Evolutionary conservation across 2,113 vertebrate species (phyloP), one percentile per base, ranked within the genome.

Genomic region (Megaleporinus macrocephalus): DNA sequence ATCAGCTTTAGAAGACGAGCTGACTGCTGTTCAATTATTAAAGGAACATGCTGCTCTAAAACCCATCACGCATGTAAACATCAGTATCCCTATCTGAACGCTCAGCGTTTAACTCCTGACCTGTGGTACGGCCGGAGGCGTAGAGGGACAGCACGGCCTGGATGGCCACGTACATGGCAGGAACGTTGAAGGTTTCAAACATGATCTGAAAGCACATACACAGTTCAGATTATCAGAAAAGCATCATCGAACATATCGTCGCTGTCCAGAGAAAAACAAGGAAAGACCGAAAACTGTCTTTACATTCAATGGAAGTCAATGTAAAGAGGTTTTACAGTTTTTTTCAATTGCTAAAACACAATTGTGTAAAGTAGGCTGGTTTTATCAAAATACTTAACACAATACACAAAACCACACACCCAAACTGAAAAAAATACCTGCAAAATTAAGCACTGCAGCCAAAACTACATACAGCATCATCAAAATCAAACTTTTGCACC

Each of bases 111-210:
- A n/a, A 5, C 36, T 36, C 36, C 95, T 95, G 90, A 97, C 96
- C 96, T 29, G 96, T 97, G 90, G 96, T 97, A 89, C 96, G 93
- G 87, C 96, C 96, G 80, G 96, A 97, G 86, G 96, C 96, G 0
- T 97, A 97, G 6, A 97, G 94, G 73, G 96, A 97, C 86, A 97
- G 94, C 87, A 97, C 96, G 22, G 96, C 96, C 93, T 97, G 96
- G 90, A 97, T 97, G 89, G 96, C 96, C 86, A 97, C 96, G 0
- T 97, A 97, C 96, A 97, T 97, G 85, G 96, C 96, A 0, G 96
- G 96, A 73, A 96, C 95, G 4, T 97, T 97, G 93, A 97, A 97
- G 90, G 96, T 97, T 93, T 97, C 96, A 92, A 97, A 97, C 96
- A 97, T 97, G 90, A 97, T 96, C 89, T 96, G 95, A 53, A 75